phyloP scores from a whole-genome alignment of 2,113 vertebrate genomes.

The Myotis yumanensis region DNA sequence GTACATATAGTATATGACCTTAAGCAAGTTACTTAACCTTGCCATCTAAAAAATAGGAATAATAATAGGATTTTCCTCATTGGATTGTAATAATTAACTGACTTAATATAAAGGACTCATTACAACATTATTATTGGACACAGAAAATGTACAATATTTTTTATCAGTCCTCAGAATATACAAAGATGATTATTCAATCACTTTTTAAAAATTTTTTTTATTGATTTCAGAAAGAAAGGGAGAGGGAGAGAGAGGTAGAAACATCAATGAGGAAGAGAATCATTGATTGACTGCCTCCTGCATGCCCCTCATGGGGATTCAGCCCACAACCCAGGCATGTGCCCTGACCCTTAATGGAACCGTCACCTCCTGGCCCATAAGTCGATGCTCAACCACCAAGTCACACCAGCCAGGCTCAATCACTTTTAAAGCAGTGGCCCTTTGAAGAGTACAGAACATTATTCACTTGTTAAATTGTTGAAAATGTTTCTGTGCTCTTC shows the following conservation, averaged over 20 bases:
- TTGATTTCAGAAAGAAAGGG: too few relatives aligned
- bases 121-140: not conserved
- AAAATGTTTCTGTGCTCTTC: not conserved
- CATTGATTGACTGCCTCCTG: too few relatives aligned
- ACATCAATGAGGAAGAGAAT: too few relatives aligned
- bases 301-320: too few relatives aligned
- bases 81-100: constrained; percentile 19
- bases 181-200: not conserved
- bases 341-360: too few relatives aligned
- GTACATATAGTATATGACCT: not conserved
- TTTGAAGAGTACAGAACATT: not conserved
- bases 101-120: not conserved
- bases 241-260: too few relatives aligned
- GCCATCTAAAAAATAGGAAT: not conserved
- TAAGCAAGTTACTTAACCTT: not conserved
- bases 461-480: not conserved
- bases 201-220: not conserved
- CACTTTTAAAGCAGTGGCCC: not conserved
- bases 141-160: not conserved
- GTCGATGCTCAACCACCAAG: too few relatives aligned
- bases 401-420: not conserved
- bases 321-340: too few relatives aligned
- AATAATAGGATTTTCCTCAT: not conserved
- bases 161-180: not conserved
- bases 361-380: too few relatives aligned